A percentile compares a stretch with the other conserved stretches of the same genome.
Conservation (phyloP, 2,113 vertebrate genomes). For the Ascaphus truei region DNA sequence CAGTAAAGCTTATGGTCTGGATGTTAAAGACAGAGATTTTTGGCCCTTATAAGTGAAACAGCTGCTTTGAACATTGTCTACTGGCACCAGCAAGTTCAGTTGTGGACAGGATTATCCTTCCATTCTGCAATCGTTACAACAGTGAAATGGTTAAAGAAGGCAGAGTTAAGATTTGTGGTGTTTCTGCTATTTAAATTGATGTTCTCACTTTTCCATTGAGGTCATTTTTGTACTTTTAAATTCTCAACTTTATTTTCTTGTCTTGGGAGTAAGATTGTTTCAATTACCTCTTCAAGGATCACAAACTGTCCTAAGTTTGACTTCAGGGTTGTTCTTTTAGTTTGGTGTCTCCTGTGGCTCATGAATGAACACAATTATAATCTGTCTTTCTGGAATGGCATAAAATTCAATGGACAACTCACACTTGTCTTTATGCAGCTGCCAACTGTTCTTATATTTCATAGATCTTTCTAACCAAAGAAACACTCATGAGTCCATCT, state of each 20-base stretch:
- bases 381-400: neutral
- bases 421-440: neutral
- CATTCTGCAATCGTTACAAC: neutral
- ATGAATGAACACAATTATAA: neutral
- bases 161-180: neutral
- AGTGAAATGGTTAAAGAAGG: constrained; percentile 2
- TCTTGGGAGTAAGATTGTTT: neutral
- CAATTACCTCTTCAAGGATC: neutral
- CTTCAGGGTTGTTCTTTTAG: neutral
- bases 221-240: neutral
- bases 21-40: constrained; percentile 16
- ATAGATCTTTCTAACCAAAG: neutral
- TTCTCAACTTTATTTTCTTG: neutral
- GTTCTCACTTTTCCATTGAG: constrained; percentile 8
- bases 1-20: constrained; percentile 11
- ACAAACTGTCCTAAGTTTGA: neutral
- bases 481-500: neutral
- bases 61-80: constrained; percentile 23
- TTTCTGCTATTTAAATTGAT: neutral
- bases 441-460: neutral
- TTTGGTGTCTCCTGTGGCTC: neutral
- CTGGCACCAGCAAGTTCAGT: constrained; percentile 9
- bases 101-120: neutral
- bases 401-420: neutral
- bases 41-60: constrained; percentile 15